Conservation (phyloP, 2,113 vertebrate genomes). For the Noturus placidus region DNA sequence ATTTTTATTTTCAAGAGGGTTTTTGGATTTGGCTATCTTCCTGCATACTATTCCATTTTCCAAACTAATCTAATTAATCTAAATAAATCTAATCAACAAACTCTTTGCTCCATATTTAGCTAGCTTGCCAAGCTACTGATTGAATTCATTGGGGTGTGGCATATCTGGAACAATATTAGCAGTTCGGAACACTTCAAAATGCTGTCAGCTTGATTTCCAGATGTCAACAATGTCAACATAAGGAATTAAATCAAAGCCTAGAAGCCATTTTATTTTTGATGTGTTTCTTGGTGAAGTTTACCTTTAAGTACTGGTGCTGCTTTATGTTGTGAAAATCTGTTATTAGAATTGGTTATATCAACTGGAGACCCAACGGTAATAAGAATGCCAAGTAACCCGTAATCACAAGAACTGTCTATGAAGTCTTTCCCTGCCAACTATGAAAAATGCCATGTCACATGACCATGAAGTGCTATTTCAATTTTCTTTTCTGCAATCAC, state of each 20-base stretch:
- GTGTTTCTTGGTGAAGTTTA: neutral
- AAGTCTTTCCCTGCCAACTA: neutral
- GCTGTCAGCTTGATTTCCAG: too few relatives aligned
- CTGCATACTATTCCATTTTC: too few relatives aligned
- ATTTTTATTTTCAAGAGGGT: too few relatives aligned
- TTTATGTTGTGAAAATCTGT: too few relatives aligned
- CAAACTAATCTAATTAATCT: too few relatives aligned
- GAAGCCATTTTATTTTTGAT: neutral
- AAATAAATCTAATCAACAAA: too few relatives aligned
- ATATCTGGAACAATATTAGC: neutral
- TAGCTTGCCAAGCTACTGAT: neutral
- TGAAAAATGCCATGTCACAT: too few relatives aligned
- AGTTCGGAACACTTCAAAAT: neutral
- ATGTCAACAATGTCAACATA: neutral
- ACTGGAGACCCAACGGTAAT: constrained; percentile 1
- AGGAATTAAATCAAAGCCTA: neutral
- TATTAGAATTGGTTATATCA: neutral
- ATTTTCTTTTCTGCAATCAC: too few relatives aligned
- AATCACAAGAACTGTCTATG: constrained; percentile 31
- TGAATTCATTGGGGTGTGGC: neutral
- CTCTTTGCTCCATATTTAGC: neutral
- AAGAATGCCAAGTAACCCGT: neutral
- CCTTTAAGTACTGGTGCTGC: neutral
- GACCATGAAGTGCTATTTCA: too few relatives aligned
- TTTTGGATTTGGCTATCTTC: too few relatives aligned